Percentiles rank a stretch among this genome's conserved stretches.
These are phyloP conservation scores for Gopherus flavomarginatus DNA, from an alignment of 2,113 vertebrate genomes.

Conservation along the genomic window DNA sequence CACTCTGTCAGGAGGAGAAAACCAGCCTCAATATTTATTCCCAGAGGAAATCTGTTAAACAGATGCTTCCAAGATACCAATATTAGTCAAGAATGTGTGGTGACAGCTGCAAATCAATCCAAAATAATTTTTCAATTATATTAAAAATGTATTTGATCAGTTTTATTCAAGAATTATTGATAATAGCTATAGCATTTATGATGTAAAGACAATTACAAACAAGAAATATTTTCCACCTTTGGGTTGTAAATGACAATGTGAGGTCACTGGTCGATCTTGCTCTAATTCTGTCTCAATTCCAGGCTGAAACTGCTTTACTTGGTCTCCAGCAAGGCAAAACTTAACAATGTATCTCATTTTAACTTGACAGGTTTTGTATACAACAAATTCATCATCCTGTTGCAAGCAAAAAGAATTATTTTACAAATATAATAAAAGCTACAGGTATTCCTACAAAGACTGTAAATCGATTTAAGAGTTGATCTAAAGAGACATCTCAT, in stretches of 20 bases:
- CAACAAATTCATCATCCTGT: constrained; percentile 90
- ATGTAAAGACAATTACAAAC: not conserved
- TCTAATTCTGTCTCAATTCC: constrained; percentile 16
- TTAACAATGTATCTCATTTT: constrained; percentile 88
- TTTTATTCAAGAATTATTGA: not conserved
- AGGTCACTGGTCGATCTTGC: not conserved
- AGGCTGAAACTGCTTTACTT: constrained; percentile 78
- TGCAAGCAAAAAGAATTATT: constrained; percentile 34
- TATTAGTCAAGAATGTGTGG: not conserved
- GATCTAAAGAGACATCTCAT: not conserved
- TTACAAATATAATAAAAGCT: not conserved
- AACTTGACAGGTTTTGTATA: constrained; percentile 87
- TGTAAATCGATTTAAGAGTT: not conserved
- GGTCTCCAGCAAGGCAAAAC: constrained; percentile 79
- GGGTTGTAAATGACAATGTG: not conserved
- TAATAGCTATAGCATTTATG: not conserved
- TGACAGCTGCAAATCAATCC: not conserved
- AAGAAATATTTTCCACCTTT: constrained; percentile 61
- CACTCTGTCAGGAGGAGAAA: not conserved
- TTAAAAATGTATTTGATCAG: not conserved
- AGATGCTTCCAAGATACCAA: not conserved
- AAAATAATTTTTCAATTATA: not conserved
- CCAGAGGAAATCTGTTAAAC: not conserved
- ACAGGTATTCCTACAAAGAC: not conserved
- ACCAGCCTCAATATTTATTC: not conserved